phyloP scores from a whole-genome alignment of 2,113 vertebrate genomes.

The Acrocephalus kingi region DNA sequence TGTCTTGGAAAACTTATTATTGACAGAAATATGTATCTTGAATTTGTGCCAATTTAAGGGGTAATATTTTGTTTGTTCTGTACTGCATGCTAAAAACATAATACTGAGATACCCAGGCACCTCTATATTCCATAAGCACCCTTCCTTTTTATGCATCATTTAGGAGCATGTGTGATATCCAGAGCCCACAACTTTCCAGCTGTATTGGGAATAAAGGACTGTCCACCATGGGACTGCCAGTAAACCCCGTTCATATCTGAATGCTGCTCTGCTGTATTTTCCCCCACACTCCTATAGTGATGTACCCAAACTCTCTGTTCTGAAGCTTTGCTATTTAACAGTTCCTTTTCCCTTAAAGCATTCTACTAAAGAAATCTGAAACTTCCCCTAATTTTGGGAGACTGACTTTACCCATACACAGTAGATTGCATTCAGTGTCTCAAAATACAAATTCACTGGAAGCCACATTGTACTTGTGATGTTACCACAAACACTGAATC shows the following conservation, averaged over 20 bases:
- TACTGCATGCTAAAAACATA: neutral
- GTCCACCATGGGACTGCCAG: neutral
- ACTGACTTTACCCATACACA: neutral
- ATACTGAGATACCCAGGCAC: neutral
- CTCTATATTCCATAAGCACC: fast-evolving
- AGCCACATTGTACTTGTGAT: neutral
- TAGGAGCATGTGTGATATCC: neutral
- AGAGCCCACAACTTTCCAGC: neutral
- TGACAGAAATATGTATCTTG: neutral
- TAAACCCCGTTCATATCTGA: neutral
- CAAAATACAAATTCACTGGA: neutral
- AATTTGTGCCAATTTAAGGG: neutral
- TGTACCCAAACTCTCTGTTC: neutral
- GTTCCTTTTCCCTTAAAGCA: neutral
- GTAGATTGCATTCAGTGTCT: neutral
- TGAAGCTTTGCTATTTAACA: neutral
- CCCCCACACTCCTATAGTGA: neutral
- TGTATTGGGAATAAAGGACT: neutral
- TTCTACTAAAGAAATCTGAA: neutral
- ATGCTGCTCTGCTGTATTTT: neutral
- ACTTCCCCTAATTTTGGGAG: neutral
- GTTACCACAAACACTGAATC: neutral
- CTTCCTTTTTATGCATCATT: neutral
- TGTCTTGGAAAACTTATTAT: neutral
- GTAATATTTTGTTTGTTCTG: neutral